These are phyloP conservation scores for Berghia stephanieae DNA, from an alignment of 1,140 invertebrate genomes.

Conservation along the genomic window DNA sequence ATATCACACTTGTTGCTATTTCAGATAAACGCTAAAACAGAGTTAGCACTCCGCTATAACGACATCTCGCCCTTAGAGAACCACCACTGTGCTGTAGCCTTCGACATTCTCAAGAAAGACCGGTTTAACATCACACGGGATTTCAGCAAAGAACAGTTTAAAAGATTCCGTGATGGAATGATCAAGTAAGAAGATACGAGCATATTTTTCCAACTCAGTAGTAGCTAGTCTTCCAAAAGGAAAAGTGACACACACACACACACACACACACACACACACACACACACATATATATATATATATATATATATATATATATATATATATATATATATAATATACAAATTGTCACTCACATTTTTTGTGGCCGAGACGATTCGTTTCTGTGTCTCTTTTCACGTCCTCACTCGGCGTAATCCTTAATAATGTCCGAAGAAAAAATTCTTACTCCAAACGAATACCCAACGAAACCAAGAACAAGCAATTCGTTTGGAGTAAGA, in stretches of 20 bases:
- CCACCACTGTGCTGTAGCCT: conserved; percentile 86
- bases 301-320: background rate
- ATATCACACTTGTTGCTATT: background rate
- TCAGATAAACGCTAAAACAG: conserved; percentile 84
- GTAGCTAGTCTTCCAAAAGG: background rate
- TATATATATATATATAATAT: too few relatives aligned
- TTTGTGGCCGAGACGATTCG: too few relatives aligned
- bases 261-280: too few relatives aligned
- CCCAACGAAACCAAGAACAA: too few relatives aligned
- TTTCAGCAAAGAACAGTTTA: conserved; percentile 73
- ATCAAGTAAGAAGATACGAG: conserved; percentile 68
- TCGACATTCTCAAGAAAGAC: conserved; percentile 77
- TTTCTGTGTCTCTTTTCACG: too few relatives aligned
- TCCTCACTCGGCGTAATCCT: too few relatives aligned
- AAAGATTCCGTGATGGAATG: conserved; percentile 79
- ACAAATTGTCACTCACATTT: too few relatives aligned
- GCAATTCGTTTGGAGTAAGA: too few relatives aligned
- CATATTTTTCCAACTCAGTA: background rate
- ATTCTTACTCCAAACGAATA: too few relatives aligned
- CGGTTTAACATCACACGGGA: conserved; percentile 83
- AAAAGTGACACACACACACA: background rate
- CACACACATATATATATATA: too few relatives aligned
- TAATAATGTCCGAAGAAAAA: too few relatives aligned
- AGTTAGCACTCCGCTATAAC: conserved; percentile 84
- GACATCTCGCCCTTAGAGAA: conserved; percentile 88